Evolutionary conservation across 2,888 invertebrate species (phyloP), one percentile per base, ranked within the genome.

Genomic region (Pseudococcus jackbeardsleyi): DNA sequence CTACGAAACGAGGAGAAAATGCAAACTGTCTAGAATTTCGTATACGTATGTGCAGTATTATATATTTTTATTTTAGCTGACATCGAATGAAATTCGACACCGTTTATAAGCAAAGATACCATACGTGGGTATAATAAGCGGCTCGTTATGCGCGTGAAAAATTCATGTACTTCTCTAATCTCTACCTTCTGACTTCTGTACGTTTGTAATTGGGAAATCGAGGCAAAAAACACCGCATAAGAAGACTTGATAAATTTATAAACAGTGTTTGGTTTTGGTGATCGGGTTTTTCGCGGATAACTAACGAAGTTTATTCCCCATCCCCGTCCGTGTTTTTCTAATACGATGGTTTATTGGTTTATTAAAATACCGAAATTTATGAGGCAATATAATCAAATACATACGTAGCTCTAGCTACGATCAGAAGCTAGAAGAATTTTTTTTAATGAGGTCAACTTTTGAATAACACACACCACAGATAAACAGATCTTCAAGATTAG

Each of bases 71-170:
- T 19, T 77, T 77, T 77, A 26, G 72, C 72, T 77, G 72, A 77
- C 72, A 15, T 33, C 39, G 33, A 33, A 77, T 17, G 72, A 39
- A 77, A 77, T 77, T 77, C 17, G 33, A 77, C 72, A 77, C 72
- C 72, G 72, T 77, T 77, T 77, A 77, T 15, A 64, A 64, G 64
- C 64, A 64, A 17, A n/a, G 64, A 64, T 64, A 50, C 50, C 50
- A 2, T 50, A 50, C 50, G 50, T 50, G 50, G 50, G 50, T n/a
- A 64, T 19, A 64, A 64, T 64, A 64, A 22, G 64, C 22, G n/a
- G n/a, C n/a, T n/a, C n/a, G n/a, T n/a, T n/a, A n/a, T n/a, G n/a
- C n/a, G n/a, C n/a, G n/a, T n/a, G n/a, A n/a, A n/a, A n/a, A n/a
- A n/a, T n/a, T n/a, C n/a, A n/a, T n/a, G n/a, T n/a, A n/a, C n/a